Base-by-base conservation (phyloP, 2,888 invertebrate species). In the Smittia aterrima region DNA sequence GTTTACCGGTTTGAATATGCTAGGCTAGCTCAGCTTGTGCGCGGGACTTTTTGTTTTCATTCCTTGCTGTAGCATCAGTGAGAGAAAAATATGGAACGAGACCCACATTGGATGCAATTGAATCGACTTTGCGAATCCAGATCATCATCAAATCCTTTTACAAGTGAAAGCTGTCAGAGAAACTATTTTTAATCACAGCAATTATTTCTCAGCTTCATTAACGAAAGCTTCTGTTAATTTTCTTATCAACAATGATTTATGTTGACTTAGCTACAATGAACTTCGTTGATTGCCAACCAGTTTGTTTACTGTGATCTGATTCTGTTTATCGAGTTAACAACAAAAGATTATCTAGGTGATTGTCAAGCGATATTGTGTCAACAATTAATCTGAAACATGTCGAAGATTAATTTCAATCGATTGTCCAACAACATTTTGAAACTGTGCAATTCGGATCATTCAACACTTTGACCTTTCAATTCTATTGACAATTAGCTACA, bases 91-190 rank as follows among this genome's bases (percentile, higher is more conserved):
- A 47, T 32, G 32, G 32, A 47, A 47, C 47, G n/a, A n/a, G 11
- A 16, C 47, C 47, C 16, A n/a, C 9, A 47, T 47, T n/a, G 13
- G n/a, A 3, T 47, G 16, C 47, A 16, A 47, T 3, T 32, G 32
- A 9, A 32, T 32, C 32, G 32, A 32, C 32, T 3, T 32, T 6
- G 32, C 32, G n/a, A 47, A 47, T 47, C 47, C 16, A 47, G 47
- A 47, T 47, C 47, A 47, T n/a, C 47, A 3, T 47, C 47, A 47
- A 16, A 47, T 47, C 47, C 47, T 47, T 47, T 47, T 47, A n/a
- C 47, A 47, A 47, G 47, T 47, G 47, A 47, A 47, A 47, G 47
- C 47, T 47, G 13, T 47, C n/a, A 47, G 47, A 47, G 47, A 47
- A 47, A 47, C n/a, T 47, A 11, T 11, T 11, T 6, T 3, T 32